Evolutionary conservation across 2,888 invertebrate genomes (phyloP).

Genomic region (Tetheella fluctuosa): DNA sequence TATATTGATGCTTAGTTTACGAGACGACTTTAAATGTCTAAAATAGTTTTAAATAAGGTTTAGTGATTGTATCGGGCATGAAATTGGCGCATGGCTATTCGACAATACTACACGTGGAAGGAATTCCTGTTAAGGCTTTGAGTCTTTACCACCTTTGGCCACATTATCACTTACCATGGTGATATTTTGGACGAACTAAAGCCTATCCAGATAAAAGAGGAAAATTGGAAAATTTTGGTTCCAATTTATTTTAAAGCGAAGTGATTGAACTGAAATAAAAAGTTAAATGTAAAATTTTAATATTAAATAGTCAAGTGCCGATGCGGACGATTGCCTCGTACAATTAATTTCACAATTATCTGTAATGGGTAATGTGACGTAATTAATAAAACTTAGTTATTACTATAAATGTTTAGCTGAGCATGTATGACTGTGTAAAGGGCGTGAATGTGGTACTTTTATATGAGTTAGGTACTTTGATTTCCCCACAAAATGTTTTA

Average conservation of each 20-base stretch:
- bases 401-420: slow-evolving; percentile 84
- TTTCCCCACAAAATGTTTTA: slow-evolving; percentile 43
- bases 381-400: slow-evolving; percentile 79
- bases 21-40: slow-evolving; percentile 73
- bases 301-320: slow-evolving; percentile 70
- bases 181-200: no score
- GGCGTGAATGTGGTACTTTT: slow-evolving; percentile 76
- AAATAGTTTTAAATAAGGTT: slow-evolving; percentile 72
- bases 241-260: background rate
- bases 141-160: no score
- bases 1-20: slow-evolving; percentile 81
- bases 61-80: slow-evolving; percentile 68
- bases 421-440: slow-evolving; percentile 77
- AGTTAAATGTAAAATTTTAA: slow-evolving; percentile 7
- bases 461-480: slow-evolving; percentile 69
- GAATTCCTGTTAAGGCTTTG: background rate
- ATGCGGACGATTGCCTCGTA: slow-evolving; percentile 61
- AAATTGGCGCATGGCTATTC: slow-evolving; percentile 75
- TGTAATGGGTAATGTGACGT: slow-evolving; percentile 73
- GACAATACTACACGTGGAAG: slow-evolving; percentile 18
- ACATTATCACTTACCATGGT: no score
- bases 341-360: slow-evolving; percentile 72
- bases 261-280: background rate
- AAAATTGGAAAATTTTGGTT: background rate
- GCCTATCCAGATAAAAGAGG: background rate